Conservation (phyloP, 2,113 vertebrate genomes). For the Cyphotilapia sp. region DNA sequence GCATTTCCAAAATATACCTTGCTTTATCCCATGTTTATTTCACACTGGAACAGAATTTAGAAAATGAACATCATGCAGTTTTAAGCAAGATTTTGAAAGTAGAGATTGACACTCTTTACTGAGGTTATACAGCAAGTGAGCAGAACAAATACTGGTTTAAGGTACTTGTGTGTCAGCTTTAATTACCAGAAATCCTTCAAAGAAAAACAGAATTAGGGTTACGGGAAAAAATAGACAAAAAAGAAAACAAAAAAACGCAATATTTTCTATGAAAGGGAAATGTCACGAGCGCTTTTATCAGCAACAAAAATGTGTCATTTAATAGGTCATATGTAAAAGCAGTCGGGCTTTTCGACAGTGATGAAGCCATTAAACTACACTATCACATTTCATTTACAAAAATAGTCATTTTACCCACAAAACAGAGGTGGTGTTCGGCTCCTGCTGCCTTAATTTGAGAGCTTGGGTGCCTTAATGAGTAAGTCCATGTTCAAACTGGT, state of each 20-base stretch:
- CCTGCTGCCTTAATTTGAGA: neutral
- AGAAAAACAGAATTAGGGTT: neutral
- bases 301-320: neutral
- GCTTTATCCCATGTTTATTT: neutral
- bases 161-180: neutral
- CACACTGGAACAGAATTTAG: neutral
- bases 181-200: neutral
- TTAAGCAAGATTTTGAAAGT: neutral
- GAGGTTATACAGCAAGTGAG: neutral
- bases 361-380: neutral
- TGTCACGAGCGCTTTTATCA: neutral
- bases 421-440: neutral
- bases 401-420: neutral
- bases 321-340: neutral
- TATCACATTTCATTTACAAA: neutral
- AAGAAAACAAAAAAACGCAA: neutral
- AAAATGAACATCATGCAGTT: neutral
- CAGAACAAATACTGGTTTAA: neutral
- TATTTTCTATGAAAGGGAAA: neutral
- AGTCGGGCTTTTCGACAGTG: neutral
- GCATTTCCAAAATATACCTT: neutral
- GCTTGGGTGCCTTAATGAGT: neutral
- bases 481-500: neutral
- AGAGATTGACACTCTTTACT: neutral
- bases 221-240: neutral